Conservation (phyloP, 2,113 vertebrate species). For the Arenaria interpres region DNA sequence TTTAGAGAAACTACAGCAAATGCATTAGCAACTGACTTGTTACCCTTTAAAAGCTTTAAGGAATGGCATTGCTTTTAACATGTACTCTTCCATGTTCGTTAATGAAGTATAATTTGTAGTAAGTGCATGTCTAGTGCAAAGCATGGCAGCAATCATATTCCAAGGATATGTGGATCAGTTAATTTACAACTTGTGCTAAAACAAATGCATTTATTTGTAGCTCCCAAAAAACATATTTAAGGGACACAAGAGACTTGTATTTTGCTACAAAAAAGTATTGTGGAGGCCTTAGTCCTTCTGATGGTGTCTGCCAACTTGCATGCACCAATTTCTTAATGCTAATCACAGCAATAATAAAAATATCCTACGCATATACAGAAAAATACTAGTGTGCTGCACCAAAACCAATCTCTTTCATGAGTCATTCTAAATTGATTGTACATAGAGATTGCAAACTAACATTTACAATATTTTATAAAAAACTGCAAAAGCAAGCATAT, state of each 20-base stretch:
- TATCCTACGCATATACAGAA: conserved; percentile 5
- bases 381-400: conserved; percentile 1
- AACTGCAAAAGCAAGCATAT: not conserved
- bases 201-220: not conserved
- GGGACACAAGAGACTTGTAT: not conserved
- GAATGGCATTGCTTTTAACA: not conserved
- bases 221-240: not conserved
- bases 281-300: not conserved
- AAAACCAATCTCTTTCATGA: not conserved
- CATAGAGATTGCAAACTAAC: conserved; percentile 27
- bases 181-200: not conserved
- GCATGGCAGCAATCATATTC: not conserved
- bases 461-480: not conserved
- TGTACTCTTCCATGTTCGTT: not conserved
- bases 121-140: not conserved
- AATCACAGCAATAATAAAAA: conserved; percentile 19
- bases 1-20: not conserved
- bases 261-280: not conserved
- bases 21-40: not conserved
- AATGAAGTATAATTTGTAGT: conserved; percentile 11
- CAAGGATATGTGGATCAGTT: not conserved
- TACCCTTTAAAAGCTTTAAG: conserved; percentile 17
- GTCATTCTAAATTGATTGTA: conserved; percentile 17
- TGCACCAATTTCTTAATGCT: conserved; percentile 23
- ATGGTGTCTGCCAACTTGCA: not conserved